A percentile compares a stretch with the other conserved stretches of the same genome.
Evolutionary conservation across 2,888 invertebrate genomes (phyloP).

Genomic region (Tinea trinotella): DNA sequence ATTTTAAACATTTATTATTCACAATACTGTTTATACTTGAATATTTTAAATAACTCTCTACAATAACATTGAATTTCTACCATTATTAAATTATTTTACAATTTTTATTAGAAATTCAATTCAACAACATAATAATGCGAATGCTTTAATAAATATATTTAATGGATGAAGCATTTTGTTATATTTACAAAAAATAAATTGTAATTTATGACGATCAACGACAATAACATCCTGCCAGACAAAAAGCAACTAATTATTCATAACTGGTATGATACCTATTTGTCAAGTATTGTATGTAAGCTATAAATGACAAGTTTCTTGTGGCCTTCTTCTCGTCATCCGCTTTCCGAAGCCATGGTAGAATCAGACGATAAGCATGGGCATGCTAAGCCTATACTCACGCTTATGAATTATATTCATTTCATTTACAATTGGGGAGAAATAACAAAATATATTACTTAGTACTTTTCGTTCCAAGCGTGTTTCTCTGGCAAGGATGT

Average conservation of each 20-base stretch:
- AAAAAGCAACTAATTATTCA: no score
- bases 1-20: background rate
- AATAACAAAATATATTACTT: background rate
- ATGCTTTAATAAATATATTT: background rate
- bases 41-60: background rate
- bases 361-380: no score
- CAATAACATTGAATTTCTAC: background rate
- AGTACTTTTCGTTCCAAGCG: background rate
- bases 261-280: no score
- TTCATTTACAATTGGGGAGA: background rate
- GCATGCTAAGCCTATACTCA: no score
- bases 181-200: slow-evolving; percentile 5
- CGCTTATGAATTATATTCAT: no score
- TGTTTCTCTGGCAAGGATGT: background rate
- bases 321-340: no score
- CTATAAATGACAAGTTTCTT: no score
- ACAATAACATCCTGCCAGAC: background rate
- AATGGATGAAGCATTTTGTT: background rate
- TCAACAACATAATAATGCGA: background rate
- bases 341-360: no score
- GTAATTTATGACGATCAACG: background rate
- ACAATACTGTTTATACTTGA: slow-evolving; percentile 11
- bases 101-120: background rate
- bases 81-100: background rate
- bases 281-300: no score